Evolutionary conservation across 2,888 invertebrate genomes (phyloP).

Genomic region (Deilephila elpenor): DNA sequence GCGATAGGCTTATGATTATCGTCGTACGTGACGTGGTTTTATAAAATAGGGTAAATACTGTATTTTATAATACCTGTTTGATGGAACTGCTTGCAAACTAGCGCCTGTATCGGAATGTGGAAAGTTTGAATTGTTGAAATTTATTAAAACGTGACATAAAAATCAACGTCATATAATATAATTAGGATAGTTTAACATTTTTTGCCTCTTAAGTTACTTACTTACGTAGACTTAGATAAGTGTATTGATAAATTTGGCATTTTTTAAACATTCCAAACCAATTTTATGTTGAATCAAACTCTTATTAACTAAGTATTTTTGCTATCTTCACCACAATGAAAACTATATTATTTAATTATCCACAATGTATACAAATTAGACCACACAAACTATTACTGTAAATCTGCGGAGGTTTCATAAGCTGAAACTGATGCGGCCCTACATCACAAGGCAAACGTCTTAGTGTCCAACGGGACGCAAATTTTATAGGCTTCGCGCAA

Average conservation of each 20-base stretch:
- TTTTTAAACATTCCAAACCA: no score
- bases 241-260: no score
- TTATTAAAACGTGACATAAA: no score
- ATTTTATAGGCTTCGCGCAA: constrained; percentile 41
- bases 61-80: not conserved
- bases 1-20: constrained; percentile 1
- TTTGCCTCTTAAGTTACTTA: no score
- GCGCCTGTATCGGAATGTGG: not conserved
- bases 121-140: not conserved
- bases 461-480: constrained; percentile 55
- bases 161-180: no score
- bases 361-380: constrained; percentile 49
- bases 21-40: not conserved
- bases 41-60: constrained; percentile 22
- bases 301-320: no score
- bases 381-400: constrained; percentile 64
- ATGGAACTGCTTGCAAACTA: not conserved
- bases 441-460: constrained; percentile 69
- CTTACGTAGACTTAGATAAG: no score
- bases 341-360: not conserved
- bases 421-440: constrained; percentile 71
- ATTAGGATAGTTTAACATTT: no score
- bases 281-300: no score
- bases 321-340: no score
- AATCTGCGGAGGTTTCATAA: constrained; percentile 65